Evolutionary conservation across 35 echinoderm and acorn worm species (phyloP), one percentile per base, ranked within the genome.

Genomic region (Anneissia japonica): DNA sequence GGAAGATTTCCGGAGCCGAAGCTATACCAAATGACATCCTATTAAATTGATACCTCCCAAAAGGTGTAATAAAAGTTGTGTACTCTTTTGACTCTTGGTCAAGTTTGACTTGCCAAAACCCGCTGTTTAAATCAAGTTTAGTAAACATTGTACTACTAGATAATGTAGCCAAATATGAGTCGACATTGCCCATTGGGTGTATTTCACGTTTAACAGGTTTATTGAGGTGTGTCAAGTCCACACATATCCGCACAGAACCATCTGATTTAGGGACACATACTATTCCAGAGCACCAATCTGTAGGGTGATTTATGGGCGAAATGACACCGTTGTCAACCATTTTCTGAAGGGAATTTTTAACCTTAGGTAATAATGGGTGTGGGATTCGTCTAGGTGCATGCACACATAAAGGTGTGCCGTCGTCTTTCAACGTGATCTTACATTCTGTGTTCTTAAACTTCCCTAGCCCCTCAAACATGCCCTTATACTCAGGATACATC

Each of bases 41-140:
- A 74, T 7, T 75, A 43, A 75, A 33, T 75, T 14, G 55, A 74
- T 37, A 75, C 29, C 40, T 43, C 4, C 40, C 40, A 43, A 43
- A 43, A 6, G 40, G 40, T 14, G 40, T 43, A 43, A 43, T 43
- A 43, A 14, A 43, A 6, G 4, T 43, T 43, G 40, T 43, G 30
- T 88, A 82, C 19, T 84, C 14, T 29, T 45, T 51, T 38, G 91
- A 93, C 16, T 88, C 74, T 5, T 39, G 37, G 74, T 84, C 81
- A 30, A 89, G 43, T 14, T 84, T 81, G 33, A 93, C 37, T 80
- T 93, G 91, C 86, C 91, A 93, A 80, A 93, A 93, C 13, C 91
- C 81, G 34, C 79, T 84, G 32, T 93, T 93, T 17, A 72, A 77
- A 35, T 93, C 86, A 14, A 93, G 82, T n/a, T 93, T 88, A 28